A percentile compares a stretch with the other conserved stretches of the same genome.
These are phyloP conservation scores for Trypoxylon attenuatum DNA, from an alignment of 2,888 invertebrate genomes.

Conservation along the genomic window DNA sequence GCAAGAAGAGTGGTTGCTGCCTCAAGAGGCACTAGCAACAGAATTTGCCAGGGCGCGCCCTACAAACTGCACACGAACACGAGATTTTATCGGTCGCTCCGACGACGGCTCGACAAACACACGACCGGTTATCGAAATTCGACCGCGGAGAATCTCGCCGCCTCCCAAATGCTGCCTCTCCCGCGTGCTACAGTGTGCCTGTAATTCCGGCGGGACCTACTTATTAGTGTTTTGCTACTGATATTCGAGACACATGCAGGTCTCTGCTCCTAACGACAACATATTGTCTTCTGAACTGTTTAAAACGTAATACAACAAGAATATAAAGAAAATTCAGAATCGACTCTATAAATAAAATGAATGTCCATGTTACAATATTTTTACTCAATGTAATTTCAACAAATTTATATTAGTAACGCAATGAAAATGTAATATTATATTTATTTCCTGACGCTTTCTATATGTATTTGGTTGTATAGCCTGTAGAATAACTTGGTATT, in stretches of 20 bases:
- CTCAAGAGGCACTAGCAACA: slow-evolving; percentile 15
- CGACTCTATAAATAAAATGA: background rate
- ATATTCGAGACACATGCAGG: background rate
- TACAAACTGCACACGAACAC: slow-evolving; percentile 17
- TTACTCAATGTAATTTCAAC: too few species aligned
- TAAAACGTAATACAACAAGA: too few species aligned
- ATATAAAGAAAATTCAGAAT: too few species aligned
- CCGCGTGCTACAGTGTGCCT: slow-evolving; percentile 4
- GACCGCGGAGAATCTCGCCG: slow-evolving; percentile 14
- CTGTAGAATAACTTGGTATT: slow-evolving; percentile 2
- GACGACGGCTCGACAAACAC: slow-evolving; percentile 46
- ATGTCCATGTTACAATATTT: too few species aligned
- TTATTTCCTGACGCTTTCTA: too few species aligned
- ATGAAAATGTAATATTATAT: too few species aligned
- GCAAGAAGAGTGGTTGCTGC: slow-evolving; percentile 33
- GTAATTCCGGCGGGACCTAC: slow-evolving; percentile 1
- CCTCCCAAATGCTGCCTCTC: slow-evolving; percentile 13
- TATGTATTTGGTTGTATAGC: background rate
- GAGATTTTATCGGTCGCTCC: slow-evolving; percentile 43
- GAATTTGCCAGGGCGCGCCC: slow-evolving; percentile 45
- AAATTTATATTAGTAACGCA: too few species aligned
- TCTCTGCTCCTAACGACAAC: background rate
- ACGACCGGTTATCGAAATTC: slow-evolving; percentile 57
- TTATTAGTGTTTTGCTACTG: background rate
- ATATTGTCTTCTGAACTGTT: too few species aligned